Evolutionary conservation across 2,888 invertebrate genomes (phyloP), one percentile per base, ranked within the genome.

Genomic region (Oasisia sp.): DNA sequence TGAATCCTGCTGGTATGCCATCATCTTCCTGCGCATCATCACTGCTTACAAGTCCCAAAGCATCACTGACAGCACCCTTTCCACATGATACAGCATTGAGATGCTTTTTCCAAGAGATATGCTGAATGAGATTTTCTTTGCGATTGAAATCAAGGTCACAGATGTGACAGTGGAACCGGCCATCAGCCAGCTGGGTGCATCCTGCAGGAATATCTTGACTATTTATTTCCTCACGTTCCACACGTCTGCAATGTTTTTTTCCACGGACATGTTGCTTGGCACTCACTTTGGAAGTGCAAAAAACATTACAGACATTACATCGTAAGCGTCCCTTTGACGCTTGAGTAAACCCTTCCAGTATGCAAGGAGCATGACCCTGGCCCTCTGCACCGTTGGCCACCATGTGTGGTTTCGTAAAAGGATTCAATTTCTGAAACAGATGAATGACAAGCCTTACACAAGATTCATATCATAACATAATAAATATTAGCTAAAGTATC

Each of bases 371-470:
- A 74, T 27, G 5, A 5, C 74, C 27, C 19, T 74, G 14, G 27
- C 0, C 14, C 9, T 9, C 9, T 7, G 9, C 74, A 74, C 0
- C n/a, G 7, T 27, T 74, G 74, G 27, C 27, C 19, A 74, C 74
- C n/a, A n/a, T n/a, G n/a, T n/a, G n/a, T n/a, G n/a, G n/a, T n/a
- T n/a, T n/a, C n/a, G n/a, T n/a, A n/a, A n/a, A n/a, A n/a, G n/a
- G n/a, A n/a, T n/a, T n/a, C n/a, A n/a, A n/a, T n/a, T n/a, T n/a
- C 74, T 74, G 74, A 74, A 74, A 74, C 74, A 74, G 27, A 74
- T 74, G 27, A 74, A 74, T 5, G 27, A 74, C 27, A 74, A 74
- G 27, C 14, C 74, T 74, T 58, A 58, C 58, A 58, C 27, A 58
- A 58, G 19, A 0, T 58, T 19, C 0, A 58, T 58, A 19, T 58